A percentile compares a stretch with the other conserved stretches of the same genome.
These are phyloP conservation scores for Mellivora capensis DNA, from an alignment of 2,113 vertebrate species.

Conservation along the genomic window DNA sequence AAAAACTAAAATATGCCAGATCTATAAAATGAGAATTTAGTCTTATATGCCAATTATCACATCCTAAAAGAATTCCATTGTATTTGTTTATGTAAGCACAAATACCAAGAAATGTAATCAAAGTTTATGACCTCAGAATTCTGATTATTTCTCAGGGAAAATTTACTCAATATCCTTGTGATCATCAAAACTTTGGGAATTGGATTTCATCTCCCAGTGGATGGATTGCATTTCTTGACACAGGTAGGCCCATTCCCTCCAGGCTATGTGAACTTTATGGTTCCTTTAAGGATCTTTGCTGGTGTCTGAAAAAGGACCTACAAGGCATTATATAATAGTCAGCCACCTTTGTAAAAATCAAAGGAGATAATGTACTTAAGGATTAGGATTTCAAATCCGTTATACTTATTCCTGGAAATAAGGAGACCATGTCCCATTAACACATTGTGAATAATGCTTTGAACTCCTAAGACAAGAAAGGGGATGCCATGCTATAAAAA, in stretches of 20 bases:
- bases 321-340: not conserved
- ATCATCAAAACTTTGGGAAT: slow-evolving; percentile 96
- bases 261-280: not conserved
- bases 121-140: slow-evolving; percentile 22
- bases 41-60: not conserved
- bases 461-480: not conserved
- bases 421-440: not conserved
- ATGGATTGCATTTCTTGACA: slow-evolving; percentile 91
- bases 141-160: slow-evolving; percentile 82
- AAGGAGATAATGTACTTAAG: not conserved
- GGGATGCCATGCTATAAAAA: not conserved
- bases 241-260: slow-evolving; percentile 81
- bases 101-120: slow-evolving; percentile 6
- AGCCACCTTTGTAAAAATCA: slow-evolving; percentile 13
- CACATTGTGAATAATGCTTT: not conserved
- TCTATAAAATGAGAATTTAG: slow-evolving; percentile 6
- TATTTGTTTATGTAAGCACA: not conserved
- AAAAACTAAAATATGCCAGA: not conserved
- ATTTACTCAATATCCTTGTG: slow-evolving; percentile 90
- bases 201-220: slow-evolving; percentile 95
- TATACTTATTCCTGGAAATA: slow-evolving; percentile 24
- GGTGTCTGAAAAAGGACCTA: not conserved
- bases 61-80: not conserved
- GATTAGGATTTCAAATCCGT: slow-evolving; percentile 2
- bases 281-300: not conserved